A percentile compares a stretch with the other conserved stretches of the same genome.
Conservation (phyloP, 2,113 vertebrate genomes). For the Hassar affinis region DNA sequence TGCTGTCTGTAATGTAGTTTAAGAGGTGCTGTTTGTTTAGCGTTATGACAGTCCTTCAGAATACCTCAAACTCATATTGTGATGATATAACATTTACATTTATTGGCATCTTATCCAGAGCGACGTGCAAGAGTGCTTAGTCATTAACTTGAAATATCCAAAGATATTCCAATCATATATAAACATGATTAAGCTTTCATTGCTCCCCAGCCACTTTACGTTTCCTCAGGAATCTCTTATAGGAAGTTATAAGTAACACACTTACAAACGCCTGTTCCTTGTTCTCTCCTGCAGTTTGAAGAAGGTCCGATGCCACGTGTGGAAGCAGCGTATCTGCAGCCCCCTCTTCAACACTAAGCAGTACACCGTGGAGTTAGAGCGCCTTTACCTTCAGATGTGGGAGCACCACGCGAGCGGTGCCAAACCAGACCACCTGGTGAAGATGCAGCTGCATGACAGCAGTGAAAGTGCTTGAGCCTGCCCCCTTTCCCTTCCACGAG, state of each 20-base stretch:
- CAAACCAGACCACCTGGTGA: constrained; percentile 91
- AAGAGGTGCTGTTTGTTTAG: not conserved
- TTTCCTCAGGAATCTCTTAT: not conserved
- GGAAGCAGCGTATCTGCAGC: constrained; percentile 97
- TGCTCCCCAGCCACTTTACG: not conserved
- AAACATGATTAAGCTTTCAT: not conserved
- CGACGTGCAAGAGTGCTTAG: too few relatives aligned
- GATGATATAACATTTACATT: not conserved
- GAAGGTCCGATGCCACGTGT: constrained; percentile 91
- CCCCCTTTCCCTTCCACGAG: constrained; percentile 1
- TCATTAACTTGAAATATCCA: too few relatives aligned
- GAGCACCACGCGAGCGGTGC: constrained; percentile 85
- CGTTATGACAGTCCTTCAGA: not conserved
- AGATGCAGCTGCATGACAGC: constrained; percentile 77
- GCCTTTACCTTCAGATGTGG: constrained; percentile 97
- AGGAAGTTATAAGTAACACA: not conserved
- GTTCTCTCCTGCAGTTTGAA: constrained; percentile 78
- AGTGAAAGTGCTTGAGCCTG: constrained; percentile 83
- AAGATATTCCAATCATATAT: too few relatives aligned
- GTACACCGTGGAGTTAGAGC: constrained; percentile 92
- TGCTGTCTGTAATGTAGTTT: not conserved
- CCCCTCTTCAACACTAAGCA: constrained; percentile 98
- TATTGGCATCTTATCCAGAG: too few relatives aligned
- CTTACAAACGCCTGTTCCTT: not conserved
- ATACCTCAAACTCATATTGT: not conserved